These are phyloP conservation scores for Microctenopoma lineatum DNA, from an alignment of 2,797 vertebrate genomes.

Conservation along the genomic window DNA sequence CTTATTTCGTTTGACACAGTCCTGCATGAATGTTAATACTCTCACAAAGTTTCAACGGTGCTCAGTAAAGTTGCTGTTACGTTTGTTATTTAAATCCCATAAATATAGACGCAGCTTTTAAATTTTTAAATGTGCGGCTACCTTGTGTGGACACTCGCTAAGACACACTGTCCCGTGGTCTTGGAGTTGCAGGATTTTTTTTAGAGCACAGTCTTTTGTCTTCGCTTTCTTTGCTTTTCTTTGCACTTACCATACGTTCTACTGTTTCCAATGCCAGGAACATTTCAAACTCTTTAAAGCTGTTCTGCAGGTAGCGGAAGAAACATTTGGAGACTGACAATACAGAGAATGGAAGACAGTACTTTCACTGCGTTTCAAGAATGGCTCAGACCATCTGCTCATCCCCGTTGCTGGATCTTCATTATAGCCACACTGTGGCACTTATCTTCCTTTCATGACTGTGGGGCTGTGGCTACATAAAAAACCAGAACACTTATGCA, in stretches of 20 bases:
- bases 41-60: neutral
- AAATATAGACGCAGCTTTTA: neutral
- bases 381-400: slow-evolving; percentile 63
- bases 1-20: neutral
- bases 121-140: no score
- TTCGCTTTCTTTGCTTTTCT: no score
- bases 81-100: neutral
- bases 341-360: slow-evolving; percentile 20
- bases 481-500: slow-evolving; percentile 38
- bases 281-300: slow-evolving; percentile 22
- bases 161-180: neutral
- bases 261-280: slow-evolving; percentile 20
- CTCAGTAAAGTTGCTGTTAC: neutral
- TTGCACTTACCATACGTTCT: neutral
- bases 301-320: slow-evolving; percentile 29
- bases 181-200: neutral
- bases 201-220: neutral
- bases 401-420: slow-evolving; percentile 40
- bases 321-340: slow-evolving; percentile 13
- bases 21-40: neutral
- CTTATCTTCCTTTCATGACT: slow-evolving; percentile 50
- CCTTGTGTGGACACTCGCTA: no score
- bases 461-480: slow-evolving; percentile 36
- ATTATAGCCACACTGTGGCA: slow-evolving; percentile 43
- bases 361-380: slow-evolving; percentile 41